These are phyloP conservation scores for Pseudorasbora parva DNA, from an alignment of 2,113 vertebrate genomes.

Conservation along the genomic window DNA sequence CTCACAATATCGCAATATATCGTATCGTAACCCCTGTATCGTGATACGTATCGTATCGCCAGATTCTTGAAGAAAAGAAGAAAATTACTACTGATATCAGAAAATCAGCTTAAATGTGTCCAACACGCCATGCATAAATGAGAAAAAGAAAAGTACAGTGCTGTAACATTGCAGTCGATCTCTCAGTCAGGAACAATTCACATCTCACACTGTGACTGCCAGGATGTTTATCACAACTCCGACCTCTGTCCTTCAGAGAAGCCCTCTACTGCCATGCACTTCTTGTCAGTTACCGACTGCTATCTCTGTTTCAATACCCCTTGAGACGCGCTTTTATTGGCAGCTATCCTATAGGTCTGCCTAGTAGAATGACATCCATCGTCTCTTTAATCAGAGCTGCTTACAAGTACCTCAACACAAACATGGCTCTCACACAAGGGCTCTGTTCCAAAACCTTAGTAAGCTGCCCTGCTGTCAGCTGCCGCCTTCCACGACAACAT, in stretches of 20 bases:
- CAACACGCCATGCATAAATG: background rate
- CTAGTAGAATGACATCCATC: constrained; percentile 21
- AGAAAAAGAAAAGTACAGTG: background rate
- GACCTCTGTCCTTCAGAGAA: constrained; percentile 35
- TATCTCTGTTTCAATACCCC: constrained; percentile 28
- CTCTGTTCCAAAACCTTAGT: background rate
- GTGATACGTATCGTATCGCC: too few relatives aligned
- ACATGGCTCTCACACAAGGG: background rate
- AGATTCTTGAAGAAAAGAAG: too few relatives aligned
- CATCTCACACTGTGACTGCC: background rate
- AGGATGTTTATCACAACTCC: constrained; percentile 30
- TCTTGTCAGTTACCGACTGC: constrained; percentile 24
- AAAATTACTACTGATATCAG: background rate
- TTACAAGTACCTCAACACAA: constrained; percentile 27
- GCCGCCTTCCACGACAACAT: background rate
- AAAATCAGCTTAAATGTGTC: background rate
- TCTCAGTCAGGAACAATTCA: background rate
- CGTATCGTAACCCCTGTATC: too few relatives aligned
- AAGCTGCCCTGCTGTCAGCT: background rate
- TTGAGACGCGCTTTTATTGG: constrained; percentile 38
- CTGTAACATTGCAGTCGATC: background rate
- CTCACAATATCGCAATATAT: too few relatives aligned
- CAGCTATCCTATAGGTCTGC: constrained; percentile 28
- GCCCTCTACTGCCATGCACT: constrained; percentile 10
- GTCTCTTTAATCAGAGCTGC: constrained; percentile 26